Evolutionary conservation across 2,888 invertebrate species (phyloP), one percentile per base, ranked within the genome.

Genomic region (Colostygia pectinataria): DNA sequence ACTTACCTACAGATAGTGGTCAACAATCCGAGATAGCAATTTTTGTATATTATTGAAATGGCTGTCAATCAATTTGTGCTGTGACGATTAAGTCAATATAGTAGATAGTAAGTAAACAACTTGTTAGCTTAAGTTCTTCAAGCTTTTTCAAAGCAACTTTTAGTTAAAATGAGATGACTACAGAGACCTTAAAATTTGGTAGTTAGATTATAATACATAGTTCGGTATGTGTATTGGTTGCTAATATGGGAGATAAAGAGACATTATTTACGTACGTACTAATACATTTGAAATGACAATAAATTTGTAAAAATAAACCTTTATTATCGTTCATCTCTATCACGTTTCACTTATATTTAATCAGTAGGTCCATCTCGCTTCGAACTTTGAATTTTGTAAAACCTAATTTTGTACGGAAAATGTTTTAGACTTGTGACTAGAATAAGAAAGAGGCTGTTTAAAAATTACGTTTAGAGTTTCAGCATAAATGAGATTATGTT

Each of bases 51-150:
- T 66, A 66, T 64, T 68, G 15, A 14, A 41, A 37, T 45, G 51
- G 45, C 45, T 51, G 51, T 51, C 45, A 45, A 77, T 83, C 73
- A 83, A 88, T 79, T 74, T 73, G 89, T 80, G 89, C 89, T 89
- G 89, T 89, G 89, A 88, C 88, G 83, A 77, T 68, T 68, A 80
- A 89, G 88, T 89, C 89, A 89, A 80, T 88, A 86, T 28, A 83
- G 59, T 85, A 79, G n/a, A n/a, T n/a, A 82, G 79, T 80, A 65
- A 68, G 65, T 48, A 65, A 66, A 65, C 15, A 18, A 14, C 20
- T 38, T 61, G 55, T 68, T 85, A 86, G 77, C 64, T 67, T 85
- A 82, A 65, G 74, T 71, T 76, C 80, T 80, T 81, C 68, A 71
- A 69, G 71, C 74, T 69, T 76, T 80, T 75, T 2, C 2, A 15